Conservation (phyloP, 2,888 invertebrate species). For the Thera britannica region DNA sequence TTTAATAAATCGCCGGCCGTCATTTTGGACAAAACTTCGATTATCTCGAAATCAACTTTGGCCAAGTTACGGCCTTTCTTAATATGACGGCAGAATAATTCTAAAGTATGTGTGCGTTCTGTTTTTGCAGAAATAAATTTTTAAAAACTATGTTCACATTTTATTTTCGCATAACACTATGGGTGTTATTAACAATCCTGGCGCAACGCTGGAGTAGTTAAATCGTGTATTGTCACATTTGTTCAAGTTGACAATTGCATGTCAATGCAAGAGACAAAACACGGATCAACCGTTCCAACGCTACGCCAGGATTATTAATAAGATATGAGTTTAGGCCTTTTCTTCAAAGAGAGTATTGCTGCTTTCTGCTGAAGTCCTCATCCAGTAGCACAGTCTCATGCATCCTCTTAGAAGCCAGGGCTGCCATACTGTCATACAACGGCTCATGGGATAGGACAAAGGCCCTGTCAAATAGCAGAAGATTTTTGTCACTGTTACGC, state of each 20-base stretch:
- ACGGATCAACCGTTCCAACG: no score
- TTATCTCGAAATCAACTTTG: no score
- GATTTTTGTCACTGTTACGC: no score
- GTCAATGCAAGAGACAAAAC: no score
- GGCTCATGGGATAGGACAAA: conserved; percentile 70
- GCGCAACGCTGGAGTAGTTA: no score
- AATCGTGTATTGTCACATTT: no score
- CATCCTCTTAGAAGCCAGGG: conserved; percentile 75
- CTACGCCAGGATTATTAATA: neutral
- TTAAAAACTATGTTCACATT: conserved; percentile 4
- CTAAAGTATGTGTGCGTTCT: conserved; percentile 15
- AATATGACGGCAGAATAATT: no score
- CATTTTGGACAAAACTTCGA: no score
- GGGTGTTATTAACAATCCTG: no score
- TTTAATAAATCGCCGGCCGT: no score
- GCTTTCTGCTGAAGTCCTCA: conserved; percentile 52
- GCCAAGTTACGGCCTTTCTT: no score
- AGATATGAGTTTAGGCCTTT: neutral
- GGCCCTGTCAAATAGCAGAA: conserved; percentile 43
- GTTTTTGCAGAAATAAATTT: conserved; percentile 27
- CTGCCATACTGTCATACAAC: conserved; percentile 73
- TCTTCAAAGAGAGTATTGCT: conserved; percentile 6
- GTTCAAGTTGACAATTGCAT: no score
- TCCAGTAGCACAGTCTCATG: conserved; percentile 77
- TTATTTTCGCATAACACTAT: neutral